Base-by-base conservation (phyloP, 2,888 invertebrate genomes). In the Lithodes maja region DNA sequence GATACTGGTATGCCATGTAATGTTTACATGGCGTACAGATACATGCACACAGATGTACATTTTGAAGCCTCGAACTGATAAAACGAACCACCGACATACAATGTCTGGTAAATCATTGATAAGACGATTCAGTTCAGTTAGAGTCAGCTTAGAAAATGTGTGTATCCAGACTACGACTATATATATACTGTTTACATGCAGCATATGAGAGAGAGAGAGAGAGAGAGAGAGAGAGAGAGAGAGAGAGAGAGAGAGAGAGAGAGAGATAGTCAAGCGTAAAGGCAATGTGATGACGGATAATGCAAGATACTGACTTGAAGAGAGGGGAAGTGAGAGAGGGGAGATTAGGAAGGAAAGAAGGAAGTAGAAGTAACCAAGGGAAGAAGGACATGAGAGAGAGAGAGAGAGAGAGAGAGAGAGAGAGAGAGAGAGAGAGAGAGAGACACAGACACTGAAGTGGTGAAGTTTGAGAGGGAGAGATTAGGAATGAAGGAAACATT, bases 181-280 rank as follows among this genome's bases (percentile, higher is more conserved):
- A 33, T 33, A 33, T 33, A 33, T 33, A 33, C 33, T 33, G 33
- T 33, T 33, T 33, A 33, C 33, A 33, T 33, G 33, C 33, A 33
- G 33, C 33, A 33, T 33, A 33, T 33, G 33, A 33, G 80, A 80
- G 53, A 80, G 53, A 53, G 80, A 53, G 80, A 80, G 80, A 53
- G 53, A 53, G 80, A 52, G 80, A 80, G 54, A 53, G 80, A 53
- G 80, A 80, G 80, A 53, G 80, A 80, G 53, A 53, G 80, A 80
- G 80, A 53, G 50, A 80, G 80, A 80, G 80, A 80, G 80, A 80
- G 80, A 12, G 7, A 53, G 9, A 53, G 53, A 12, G 17, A 52
- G 61, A 61, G 61, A 9, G 9, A 55, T 55, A 5, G 33, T 33
- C 33, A 33, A 33, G 33, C 33, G 33, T 33, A 33, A 33, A 33